Base-by-base conservation (phyloP, 2,888 invertebrate species). In the Acleris laterana region DNA sequence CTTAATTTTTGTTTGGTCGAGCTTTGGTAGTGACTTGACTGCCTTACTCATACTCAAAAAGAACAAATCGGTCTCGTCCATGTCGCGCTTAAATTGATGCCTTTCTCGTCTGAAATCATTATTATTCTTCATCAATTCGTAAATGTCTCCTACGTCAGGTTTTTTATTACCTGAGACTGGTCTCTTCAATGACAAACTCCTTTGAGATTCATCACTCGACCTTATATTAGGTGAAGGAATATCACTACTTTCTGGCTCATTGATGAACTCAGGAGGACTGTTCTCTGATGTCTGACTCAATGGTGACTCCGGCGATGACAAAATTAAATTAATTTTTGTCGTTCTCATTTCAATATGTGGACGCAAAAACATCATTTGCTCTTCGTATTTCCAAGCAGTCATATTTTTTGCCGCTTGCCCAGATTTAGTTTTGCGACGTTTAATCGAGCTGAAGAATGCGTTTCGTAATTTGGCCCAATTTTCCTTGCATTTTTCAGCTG, bases 1-100 rank as follows among this genome's bases (percentile, higher is more conserved):
- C 62, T 76, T 74, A 17, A 76, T 75, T 72, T 71, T 73, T 6
- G 71, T 69, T 55, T 77, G 77, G n/a, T 76, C 75, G 5, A 74
- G 65, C 65, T 69, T 75, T 2, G 76, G 70, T 28, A 77, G 72
- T 5, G 20, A 55, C 60, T 74, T 77, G 4, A 77, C 51, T 9
- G 69, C 70, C 70, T 76, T 74, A 44, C 77, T 76, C 74, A 77
- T 77, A 53, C 75, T 75, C n/a, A 76, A 38, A 62, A 75, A 76
- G 50, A 75, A 74, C 42, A 70, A 22, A 51, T 76, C 74, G 28
- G 68, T 74, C 55, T 77, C 74, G 66, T 76, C 75, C 70, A 77
- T 69, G 17, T 72, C 71, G 0, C 42, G 42, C 42, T 25, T 25
- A 6, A 25, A 25, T 25, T 25, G 25, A 25, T 25, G 25, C 25